A percentile compares a stretch with the other conserved stretches of the same genome.
Conservation (phyloP, 2,888 invertebrate species). For the Helicoverpa assulta region DNA sequence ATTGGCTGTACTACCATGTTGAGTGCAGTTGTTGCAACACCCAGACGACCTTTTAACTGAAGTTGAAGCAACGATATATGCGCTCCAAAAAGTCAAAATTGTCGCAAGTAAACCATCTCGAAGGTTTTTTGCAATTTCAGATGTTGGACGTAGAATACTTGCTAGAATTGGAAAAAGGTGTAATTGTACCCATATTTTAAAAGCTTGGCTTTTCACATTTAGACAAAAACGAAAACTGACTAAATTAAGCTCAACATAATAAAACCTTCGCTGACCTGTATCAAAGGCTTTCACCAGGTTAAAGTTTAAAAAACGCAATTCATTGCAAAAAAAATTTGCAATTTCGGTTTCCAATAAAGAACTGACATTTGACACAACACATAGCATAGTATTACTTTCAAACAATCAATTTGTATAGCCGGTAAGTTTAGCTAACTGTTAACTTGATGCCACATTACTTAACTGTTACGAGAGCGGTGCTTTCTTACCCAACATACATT, state of each 20-base stretch:
- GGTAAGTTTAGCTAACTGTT: slow-evolving; percentile 40
- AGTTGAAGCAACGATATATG: slow-evolving; percentile 33
- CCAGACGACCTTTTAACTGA: slow-evolving; percentile 53
- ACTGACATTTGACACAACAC: not conserved
- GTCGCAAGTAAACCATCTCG: slow-evolving; percentile 37
- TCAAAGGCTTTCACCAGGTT: not conserved
- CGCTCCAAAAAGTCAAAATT: slow-evolving; percentile 40
- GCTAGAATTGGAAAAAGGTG: too few relatives aligned
- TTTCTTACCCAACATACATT: slow-evolving; percentile 55
- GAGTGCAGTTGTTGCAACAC: slow-evolving; percentile 54
- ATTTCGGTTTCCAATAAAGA: not conserved
- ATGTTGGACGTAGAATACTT: not conserved
- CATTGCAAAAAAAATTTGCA: too few relatives aligned
- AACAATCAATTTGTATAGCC: slow-evolving; percentile 14
- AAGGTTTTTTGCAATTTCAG: slow-evolving; percentile 29
- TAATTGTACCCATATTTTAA: too few relatives aligned
- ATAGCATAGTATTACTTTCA: not conserved
- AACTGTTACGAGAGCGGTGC: slow-evolving; percentile 51
- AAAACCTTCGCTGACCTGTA: not conserved
- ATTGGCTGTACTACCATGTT: slow-evolving; percentile 49
- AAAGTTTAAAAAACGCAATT: not conserved
- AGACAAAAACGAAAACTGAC: not conserved
- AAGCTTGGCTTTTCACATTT: too few relatives aligned
- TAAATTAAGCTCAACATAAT: not conserved
- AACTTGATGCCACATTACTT: slow-evolving; percentile 45